phyloP scores from a whole-genome alignment of 2,113 vertebrate genomes.

The Rattus rattus region DNA sequence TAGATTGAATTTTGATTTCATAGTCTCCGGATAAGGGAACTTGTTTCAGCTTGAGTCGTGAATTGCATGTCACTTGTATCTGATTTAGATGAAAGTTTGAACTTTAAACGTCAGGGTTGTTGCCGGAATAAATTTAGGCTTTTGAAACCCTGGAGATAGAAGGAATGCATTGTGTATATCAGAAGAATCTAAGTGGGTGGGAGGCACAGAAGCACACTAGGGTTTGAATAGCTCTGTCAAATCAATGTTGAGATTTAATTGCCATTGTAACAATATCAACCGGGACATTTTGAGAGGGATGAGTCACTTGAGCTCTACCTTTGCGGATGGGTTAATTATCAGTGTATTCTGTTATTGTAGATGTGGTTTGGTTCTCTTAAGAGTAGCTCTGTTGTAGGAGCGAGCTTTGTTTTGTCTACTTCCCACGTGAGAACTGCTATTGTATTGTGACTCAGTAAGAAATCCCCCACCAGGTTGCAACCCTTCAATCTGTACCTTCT shows the following conservation, averaged over 20 bases:
- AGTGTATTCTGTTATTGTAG: not conserved
- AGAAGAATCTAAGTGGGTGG: not conserved
- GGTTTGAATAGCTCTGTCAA: not conserved
- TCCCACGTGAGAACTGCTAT: too few relatives aligned
- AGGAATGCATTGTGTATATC: not conserved
- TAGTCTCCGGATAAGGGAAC: not conserved
- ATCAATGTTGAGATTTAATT: not conserved
- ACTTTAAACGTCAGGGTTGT: not conserved
- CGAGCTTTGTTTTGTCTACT: not conserved
- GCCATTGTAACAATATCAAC: not conserved
- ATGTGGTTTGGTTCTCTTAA: too few relatives aligned
- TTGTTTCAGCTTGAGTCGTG: not conserved
- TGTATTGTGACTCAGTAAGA: not conserved
- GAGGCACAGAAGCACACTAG: not conserved
- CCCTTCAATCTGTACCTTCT: not conserved
- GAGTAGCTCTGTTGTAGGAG: not conserved
- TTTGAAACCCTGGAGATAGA: not conserved
- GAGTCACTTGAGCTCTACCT: not conserved
- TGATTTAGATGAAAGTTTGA: not conserved
- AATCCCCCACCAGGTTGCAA: not conserved
- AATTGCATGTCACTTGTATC: not conserved
- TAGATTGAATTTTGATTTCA: not conserved
- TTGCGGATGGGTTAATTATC: not conserved
- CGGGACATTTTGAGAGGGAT: not conserved
- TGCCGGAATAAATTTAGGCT: not conserved